These are phyloP conservation scores for Helicoverpa armigera DNA, from an alignment of 1,140 invertebrate species.

Conservation along the genomic window DNA sequence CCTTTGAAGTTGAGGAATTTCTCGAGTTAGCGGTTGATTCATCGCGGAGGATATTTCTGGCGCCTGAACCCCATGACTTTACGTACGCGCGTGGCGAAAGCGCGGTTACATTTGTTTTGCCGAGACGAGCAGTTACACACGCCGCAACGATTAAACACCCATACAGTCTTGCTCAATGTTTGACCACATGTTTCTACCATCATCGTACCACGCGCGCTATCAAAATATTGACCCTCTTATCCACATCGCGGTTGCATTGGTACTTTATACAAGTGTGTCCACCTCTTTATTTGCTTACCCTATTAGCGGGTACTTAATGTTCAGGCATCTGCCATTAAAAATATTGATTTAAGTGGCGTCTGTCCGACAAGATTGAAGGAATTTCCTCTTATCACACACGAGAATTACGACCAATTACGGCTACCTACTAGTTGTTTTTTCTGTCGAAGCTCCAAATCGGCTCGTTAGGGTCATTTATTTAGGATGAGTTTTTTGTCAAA, in stretches of 20 bases:
- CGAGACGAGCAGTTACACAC: slow-evolving; percentile 62
- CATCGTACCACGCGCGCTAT: slow-evolving; percentile 79
- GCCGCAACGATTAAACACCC: slow-evolving; percentile 72
- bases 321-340: slow-evolving; percentile 74
- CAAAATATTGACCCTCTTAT: slow-evolving; percentile 85
- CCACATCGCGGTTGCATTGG: slow-evolving; percentile 68
- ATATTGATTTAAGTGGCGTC: slow-evolving; percentile 74
- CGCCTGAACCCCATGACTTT: slow-evolving; percentile 52
- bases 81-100: slow-evolving; percentile 65
- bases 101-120: slow-evolving; percentile 72
- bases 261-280: slow-evolving; percentile 77
- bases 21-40: slow-evolving; percentile 77
- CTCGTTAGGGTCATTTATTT: slow-evolving; percentile 79
- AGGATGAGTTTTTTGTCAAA: slow-evolving; percentile 76
- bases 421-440: slow-evolving; percentile 73
- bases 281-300: slow-evolving; percentile 78
- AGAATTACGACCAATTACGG: slow-evolving; percentile 66
- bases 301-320: slow-evolving; percentile 80
- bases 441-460: slow-evolving; percentile 60
- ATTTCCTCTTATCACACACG: slow-evolving; percentile 74
- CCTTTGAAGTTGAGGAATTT: slow-evolving; percentile 81
- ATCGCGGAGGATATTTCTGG: slow-evolving; percentile 76
- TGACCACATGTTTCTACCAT: slow-evolving; percentile 81
- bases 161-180: slow-evolving; percentile 80
- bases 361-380: slow-evolving; percentile 64